These are phyloP conservation scores for Brachyptera putata DNA, from an alignment of 2,888 invertebrate genomes.

Conservation along the genomic window DNA sequence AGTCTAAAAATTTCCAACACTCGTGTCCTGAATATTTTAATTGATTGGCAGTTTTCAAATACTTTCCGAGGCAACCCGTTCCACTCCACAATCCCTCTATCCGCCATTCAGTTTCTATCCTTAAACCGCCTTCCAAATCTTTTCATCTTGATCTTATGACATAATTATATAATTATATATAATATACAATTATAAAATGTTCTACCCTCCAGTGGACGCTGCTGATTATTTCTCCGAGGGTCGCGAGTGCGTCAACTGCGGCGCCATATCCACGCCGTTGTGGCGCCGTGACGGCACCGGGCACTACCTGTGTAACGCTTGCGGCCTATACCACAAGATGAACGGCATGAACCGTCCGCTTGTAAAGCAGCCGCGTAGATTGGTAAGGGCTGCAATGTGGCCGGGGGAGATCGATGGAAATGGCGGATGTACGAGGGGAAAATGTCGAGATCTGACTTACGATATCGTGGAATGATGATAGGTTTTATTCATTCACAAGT, in stretches of 20 bases:
- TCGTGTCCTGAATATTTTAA: too few relatives aligned
- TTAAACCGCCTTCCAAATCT: too few relatives aligned
- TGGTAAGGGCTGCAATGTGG: conserved; percentile 82
- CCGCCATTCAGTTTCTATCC: too few relatives aligned
- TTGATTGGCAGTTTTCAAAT: too few relatives aligned
- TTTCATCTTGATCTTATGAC: too few relatives aligned
- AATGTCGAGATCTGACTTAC: conserved; percentile 31
- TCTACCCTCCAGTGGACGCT: conserved; percentile 10
- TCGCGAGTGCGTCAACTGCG: conserved; percentile 69
- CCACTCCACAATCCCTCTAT: too few relatives aligned
- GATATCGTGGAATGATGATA: too few relatives aligned
- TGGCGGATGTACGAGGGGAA: conserved; percentile 26
- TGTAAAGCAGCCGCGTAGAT: conserved; percentile 85
- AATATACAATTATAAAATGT: too few relatives aligned
- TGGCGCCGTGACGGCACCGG: conserved; percentile 99
- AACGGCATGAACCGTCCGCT: conserved; percentile 91
- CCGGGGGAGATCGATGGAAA: conserved; percentile 8
- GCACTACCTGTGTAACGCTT: conserved; percentile 99
- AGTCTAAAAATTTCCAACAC: too few relatives aligned
- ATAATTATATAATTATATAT: too few relatives aligned
- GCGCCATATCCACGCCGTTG: conserved; percentile 79
- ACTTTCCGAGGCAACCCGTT: too few relatives aligned
- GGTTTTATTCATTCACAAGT: too few relatives aligned
- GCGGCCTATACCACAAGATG: conserved; percentile 97
- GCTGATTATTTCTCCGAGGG: conserved; percentile 47